Base-by-base conservation (phyloP, 2,113 vertebrate species). In the Rousettus leschenaultii region DNA sequence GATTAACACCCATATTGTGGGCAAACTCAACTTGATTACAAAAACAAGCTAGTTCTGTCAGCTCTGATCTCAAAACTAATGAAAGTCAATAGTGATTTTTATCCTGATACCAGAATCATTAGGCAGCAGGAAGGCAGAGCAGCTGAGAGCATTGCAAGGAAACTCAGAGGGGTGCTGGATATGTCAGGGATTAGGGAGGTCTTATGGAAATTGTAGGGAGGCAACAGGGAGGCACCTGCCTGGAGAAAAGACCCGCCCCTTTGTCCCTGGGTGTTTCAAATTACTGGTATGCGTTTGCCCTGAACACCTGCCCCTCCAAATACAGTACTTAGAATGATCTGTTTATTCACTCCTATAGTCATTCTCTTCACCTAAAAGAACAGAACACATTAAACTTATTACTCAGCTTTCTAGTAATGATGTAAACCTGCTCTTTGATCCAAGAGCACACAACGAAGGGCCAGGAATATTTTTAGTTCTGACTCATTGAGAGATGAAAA, bases 161-260 rank as follows among this genome's bases (percentile, higher is more conserved):
- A 73, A 86, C 53, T 63, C 63, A 48, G 91, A 30, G 61, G 30
- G 55, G 86, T 12, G 0, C 48, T 61, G 91, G 78, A 61, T 4
- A 10, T 86, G 93, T 95, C 91, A 79, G 68, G 85, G 97, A 89
- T 95, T 48, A 83, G 71, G 61, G 74, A 68, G 45, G 77, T 65
- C 94, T 93, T 68, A 26, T 8, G 43, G 10, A 19, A 97, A 68
- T 55, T 88, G 40, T 0, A 0, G 13, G 15, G 10, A 85, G 66
- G 66, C 66, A 48, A n/a, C 15, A 19, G 3, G 43, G 94, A 91
- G 65, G 75, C 5, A 65, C 57, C 57, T 53, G 61, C 43, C 86
- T 73, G 88, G 21, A 61, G 59, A 21, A 61, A 55, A 89, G 40
- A 16, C 19, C 35, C 43, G 6, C 15, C 77, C 28, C 4, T 55